phyloP scores from a whole-genome alignment of 2,113 vertebrate genomes.

The Hippocampus comes region DNA sequence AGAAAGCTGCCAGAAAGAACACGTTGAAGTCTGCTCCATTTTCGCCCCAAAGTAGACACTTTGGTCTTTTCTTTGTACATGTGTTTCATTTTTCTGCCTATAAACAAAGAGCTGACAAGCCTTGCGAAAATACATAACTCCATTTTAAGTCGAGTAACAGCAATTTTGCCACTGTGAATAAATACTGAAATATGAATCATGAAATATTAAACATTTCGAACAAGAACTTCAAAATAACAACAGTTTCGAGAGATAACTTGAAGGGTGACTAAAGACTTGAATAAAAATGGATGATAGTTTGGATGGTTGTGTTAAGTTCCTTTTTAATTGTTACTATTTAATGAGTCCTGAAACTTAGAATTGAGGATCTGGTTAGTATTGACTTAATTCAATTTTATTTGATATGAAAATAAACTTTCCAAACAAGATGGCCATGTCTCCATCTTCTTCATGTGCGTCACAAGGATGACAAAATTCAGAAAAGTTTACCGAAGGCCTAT shows the following conservation, averaged over 20 bases:
- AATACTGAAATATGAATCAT: too few species aligned
- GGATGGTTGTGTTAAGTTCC: not conserved
- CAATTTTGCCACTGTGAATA: too few species aligned
- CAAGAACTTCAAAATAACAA: not conserved
- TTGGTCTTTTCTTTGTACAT: not conserved
- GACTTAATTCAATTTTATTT: too few species aligned
- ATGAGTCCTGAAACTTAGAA: too few species aligned
- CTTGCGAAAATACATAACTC: too few species aligned
- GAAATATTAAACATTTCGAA: not conserved
- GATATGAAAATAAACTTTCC: not conserved
- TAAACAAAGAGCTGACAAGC: not conserved
- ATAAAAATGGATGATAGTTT: not conserved
- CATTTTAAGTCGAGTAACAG: not conserved
- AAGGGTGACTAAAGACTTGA: not conserved
- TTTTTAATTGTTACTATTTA: not conserved
- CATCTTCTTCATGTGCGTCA: constrained; percentile 24
- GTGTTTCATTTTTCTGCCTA: not conserved
- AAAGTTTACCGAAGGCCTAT: constrained; percentile 42
- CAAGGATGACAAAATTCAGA: constrained; percentile 35
- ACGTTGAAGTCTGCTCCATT: not conserved
- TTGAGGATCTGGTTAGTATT: too few species aligned
- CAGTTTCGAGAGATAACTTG: not conserved
- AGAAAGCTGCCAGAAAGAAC: not conserved
- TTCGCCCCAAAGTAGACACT: not conserved
- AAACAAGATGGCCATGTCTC: not conserved